Evolutionary conservation across 2,888 invertebrate genomes (phyloP), one percentile per base, ranked within the genome.

Genomic region (Sympetrum striolatum): DNA sequence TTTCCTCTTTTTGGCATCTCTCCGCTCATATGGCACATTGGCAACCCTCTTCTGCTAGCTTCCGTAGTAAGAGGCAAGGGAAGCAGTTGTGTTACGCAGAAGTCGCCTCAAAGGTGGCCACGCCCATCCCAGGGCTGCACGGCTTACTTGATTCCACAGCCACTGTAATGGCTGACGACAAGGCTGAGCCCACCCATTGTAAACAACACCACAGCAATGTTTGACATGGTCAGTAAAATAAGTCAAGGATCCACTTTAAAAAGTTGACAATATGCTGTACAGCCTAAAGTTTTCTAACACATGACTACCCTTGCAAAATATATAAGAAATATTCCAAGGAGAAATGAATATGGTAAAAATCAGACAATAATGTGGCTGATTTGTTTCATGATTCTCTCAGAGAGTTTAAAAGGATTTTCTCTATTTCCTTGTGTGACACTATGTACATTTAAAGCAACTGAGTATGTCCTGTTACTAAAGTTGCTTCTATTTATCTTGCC

Each of bases 221-320:
- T 96, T 97, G 93, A 97, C 95, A 94, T 97, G 97, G 95, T 97
- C 97, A 94, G 96, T 96, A 94, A 93, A 92, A 93, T 92, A 93
- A 93, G 95, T 94, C 94, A 94, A 93, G 93, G 92, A 91, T 92
- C 22, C 31, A 58, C 48, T 37, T n/a, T 0, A 22, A 81, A 35
- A 12, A 10, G 22, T 6, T 15, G 14, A 15, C 12, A 79, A 4
- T 6, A n/a, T 2, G 25, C 1, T 73, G n/a, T 31, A 31, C 12
- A 12, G 10, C 10, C 25, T 15, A 73, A 22, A 8, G n/a, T 31
- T 73, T 73, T 0, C 73, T 25, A 73, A 73, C 25, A 31, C 18
- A 5, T 73, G 31, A 10, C 4, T 31, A 12, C 12, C 31, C 73
- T 6, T 39, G 39, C 39, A 39, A 6, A 39, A 39, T 5, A 39